Base-by-base conservation (phyloP, 2,888 invertebrate genomes). In the Acanthosoma haemorrhoidale region DNA sequence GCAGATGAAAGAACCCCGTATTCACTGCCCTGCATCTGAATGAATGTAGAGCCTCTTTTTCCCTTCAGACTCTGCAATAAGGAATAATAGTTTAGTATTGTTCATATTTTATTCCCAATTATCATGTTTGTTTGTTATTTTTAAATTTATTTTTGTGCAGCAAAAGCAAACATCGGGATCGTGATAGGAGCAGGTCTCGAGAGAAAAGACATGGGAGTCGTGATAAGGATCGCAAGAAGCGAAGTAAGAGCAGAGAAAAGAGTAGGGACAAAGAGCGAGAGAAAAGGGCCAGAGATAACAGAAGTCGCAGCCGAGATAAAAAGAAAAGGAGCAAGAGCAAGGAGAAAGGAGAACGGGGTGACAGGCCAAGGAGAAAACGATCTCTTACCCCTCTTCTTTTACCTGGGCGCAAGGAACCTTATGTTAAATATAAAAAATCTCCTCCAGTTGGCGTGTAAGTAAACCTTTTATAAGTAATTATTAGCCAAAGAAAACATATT, bases 171-270 rank as follows among this genome's bases (percentile, higher is more conserved):
- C 81, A 81, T 75, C 79, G 80, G 13, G 78, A 82, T 66, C 83
- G 84, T 64, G 84, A 85, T 69, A 83, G 81, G 81, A 82, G 34
- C 75, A 78, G 39, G n/a, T 77, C 77, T 13, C 75, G 78, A 57
- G 80, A 71, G 18, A 68, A 64, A 32, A 64, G 69, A 58, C 79
- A 78, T 15, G 75, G 78, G 36, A 78, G 78, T 43, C 77, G 79
- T 43, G 81, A 80, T 72, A 67, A 74, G 51, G 74, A 75, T 5
- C 73, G 76, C 72, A 69, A 73, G 38, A 75, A 76, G 32, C 70
- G 75, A 34, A 66, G 74, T 32, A 76, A 77, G 41, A 72, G 76
- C 58, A 61, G 75, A 63, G 68, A 68, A 15, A 67, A 59, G 36
- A 73, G 73, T 41, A 59, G 73, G 31, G 63, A 63, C 25, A 66